Evolutionary conservation across 2,888 invertebrate genomes (phyloP), one percentile per base, ranked within the genome.

Genomic region (Cosmopolites sordidus): DNA sequence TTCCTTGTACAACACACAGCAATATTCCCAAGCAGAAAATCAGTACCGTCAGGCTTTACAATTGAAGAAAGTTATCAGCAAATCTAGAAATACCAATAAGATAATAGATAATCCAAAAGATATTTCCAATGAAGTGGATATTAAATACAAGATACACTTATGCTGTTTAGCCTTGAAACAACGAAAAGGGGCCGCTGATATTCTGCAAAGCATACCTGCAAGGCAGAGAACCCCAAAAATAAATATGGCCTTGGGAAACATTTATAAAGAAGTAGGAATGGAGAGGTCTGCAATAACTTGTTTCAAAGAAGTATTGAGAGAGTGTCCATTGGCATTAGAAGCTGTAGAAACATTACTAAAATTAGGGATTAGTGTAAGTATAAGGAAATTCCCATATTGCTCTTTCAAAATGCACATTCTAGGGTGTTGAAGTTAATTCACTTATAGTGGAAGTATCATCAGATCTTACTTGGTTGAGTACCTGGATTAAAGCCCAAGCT

Each of bases 281-380:
- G 86, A 86, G 62, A 73, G 84, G 45, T 83, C 85, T 12, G 89
- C 89, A 0, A 82, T 86, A 44, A 79, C 83, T 1, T 83, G 85
- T 22, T 91, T 85, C 68, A 89, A 87, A 69, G 90, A 90, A 74
- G 88, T 90, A 8, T 68, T 92, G 43, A 79, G 83, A 59, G 83
- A 83, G 66, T 68, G 71, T 63, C 89, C 90, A 0, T 74, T 89
- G 68, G 86, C 89, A 0, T 64, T 91, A 51, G 87, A 87, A 64
- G 87, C 89, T 4, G 84, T 86, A 1, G 83, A 85, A 68, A 83
- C 84, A 51, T 74, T 91, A 16, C 72, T 91, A 44, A 79, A 82
- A 56, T 71, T 91, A 41, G 88, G 88, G 1, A 79, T 74, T 16
- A 72, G 69, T 58, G 72, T 72, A 63, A 43, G 59, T 51, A 17